Evolutionary conservation across 2,113 vertebrate species (phyloP), one percentile per base, ranked within the genome.

Genomic region (Calidris pygmaea): DNA sequence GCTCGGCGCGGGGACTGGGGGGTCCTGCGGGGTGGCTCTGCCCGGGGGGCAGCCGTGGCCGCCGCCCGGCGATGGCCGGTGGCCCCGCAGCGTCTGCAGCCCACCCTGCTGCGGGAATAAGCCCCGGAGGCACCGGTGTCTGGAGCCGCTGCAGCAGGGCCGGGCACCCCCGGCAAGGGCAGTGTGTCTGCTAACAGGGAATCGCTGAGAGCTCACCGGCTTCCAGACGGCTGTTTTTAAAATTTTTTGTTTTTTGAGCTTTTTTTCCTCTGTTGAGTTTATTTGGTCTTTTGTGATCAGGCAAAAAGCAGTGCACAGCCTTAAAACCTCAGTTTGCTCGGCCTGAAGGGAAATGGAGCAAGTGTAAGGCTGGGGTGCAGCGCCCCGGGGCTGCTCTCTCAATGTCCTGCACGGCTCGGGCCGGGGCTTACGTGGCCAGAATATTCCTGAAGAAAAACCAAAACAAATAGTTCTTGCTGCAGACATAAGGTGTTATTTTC

Each of bases 61-160:
- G 12, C 20, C 13, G 22, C 17, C 60, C 3, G 43, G 30, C 2
- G 16, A 1, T 3, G n/a, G 26, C 72, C 20, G 11, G 63, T 20
- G 74, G 20, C 58, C 39, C 52, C 6, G 60, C 70, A 9, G 68
- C 12, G 8, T 5, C 59, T 41, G 39, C 52, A 14, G 60, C 37
- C 37, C 37, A 3, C 63, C 41, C 47, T 1, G 0, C 1, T 26
- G 14, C 4, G 0, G 37, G 12, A 2, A 8, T 2, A 0, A 8
- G 9, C 8, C 59, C 63, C 35, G 12, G 5, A 8, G 45, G 65
- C 24, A 0, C 30, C 0, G 56, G 5, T 16, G 6, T 9, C 12
- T 2, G 0, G 35, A 65, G 53, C 16, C 53, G 0, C 0, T 4
- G 50, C 70, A 1, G 50, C 1, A 0, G 11, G 12, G 58, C 34